These are phyloP conservation scores for Siderastrea radians DNA, from an alignment of 92 coral and sea anemone genomes.

Conservation along the genomic window DNA sequence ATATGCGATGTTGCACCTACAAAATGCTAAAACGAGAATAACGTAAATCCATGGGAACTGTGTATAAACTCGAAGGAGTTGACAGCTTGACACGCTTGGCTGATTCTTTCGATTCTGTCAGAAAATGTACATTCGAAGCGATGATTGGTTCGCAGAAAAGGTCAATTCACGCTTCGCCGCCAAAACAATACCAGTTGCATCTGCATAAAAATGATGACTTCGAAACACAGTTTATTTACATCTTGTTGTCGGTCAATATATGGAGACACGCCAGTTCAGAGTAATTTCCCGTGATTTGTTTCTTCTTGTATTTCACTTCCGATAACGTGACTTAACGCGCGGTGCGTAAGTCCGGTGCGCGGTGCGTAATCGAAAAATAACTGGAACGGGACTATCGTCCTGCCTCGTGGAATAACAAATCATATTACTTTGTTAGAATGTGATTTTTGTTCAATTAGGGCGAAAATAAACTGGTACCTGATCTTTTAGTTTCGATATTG, in stretches of 20 bases:
- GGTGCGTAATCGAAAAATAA: background rate
- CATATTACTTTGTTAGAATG: background rate
- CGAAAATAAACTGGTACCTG: constrained; percentile 7
- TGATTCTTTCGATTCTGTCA: constrained; percentile 1
- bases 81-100: constrained; percentile 24
- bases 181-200: background rate
- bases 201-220: constrained; percentile 24
- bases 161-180: constrained; percentile 2
- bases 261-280: background rate
- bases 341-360: no score
- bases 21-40: background rate
- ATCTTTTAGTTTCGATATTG: background rate
- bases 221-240: constrained; percentile 5
- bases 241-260: constrained; percentile 9
- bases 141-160: constrained; percentile 39
- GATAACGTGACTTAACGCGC: background rate
- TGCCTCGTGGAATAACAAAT: constrained; percentile 43
- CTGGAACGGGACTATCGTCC: background rate
- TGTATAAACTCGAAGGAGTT: constrained; percentile 5
- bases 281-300: constrained; percentile 11
- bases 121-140: constrained; percentile 37
- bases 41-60: background rate
- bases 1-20: background rate
- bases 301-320: background rate
- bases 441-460: background rate